Evolutionary conservation across 2,888 invertebrate species (phyloP).

Genomic region (Lochmaea capreae): DNA sequence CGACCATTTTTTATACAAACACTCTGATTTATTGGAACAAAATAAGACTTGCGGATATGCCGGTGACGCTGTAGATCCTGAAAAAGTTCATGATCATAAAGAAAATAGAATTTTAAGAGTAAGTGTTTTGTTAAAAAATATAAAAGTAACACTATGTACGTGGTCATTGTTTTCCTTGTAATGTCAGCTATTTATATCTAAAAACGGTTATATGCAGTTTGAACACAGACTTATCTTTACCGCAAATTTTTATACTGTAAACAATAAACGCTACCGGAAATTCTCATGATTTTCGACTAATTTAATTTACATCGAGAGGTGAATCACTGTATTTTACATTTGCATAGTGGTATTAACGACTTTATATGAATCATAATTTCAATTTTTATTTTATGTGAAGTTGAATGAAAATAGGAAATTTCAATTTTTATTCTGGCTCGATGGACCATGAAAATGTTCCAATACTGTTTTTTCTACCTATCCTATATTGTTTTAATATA

Average conservation of each 20-base stretch:
- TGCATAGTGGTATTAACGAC: neutral
- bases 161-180: neutral
- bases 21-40: conserved; percentile 69
- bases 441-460: no score
- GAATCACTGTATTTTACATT: neutral
- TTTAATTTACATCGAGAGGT: no score
- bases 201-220: neutral
- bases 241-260: neutral
- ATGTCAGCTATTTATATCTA: neutral
- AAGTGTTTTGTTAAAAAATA: conserved; percentile 55
- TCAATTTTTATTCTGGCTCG: no score
- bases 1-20: conserved; percentile 75
- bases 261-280: neutral
- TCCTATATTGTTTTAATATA: no score
- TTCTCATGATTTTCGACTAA: neutral
- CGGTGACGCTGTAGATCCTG: conserved; percentile 53
- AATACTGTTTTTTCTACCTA: no score
- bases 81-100: conserved; percentile 61
- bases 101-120: conserved; percentile 75
- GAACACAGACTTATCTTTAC: neutral
- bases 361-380: no score
- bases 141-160: neutral
- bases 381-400: no score
- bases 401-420: no score
- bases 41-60: conserved; percentile 73